Conservation (phyloP, 2,113 vertebrate species). For the Oophaga pumilio region DNA sequence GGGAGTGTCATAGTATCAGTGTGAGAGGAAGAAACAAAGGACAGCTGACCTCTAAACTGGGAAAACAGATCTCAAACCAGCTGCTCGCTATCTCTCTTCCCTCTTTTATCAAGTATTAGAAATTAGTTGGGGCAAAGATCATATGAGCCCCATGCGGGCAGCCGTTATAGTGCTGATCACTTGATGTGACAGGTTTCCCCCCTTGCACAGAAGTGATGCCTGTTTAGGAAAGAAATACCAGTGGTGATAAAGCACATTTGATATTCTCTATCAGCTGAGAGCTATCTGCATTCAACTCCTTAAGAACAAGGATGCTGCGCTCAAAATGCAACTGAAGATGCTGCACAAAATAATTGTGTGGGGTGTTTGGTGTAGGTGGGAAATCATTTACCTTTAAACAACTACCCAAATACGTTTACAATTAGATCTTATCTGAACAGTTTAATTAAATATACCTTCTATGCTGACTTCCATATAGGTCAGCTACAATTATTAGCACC, state of each 20-base stretch:
- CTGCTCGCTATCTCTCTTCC: constrained; percentile 17
- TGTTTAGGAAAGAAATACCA: background rate
- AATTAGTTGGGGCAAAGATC: constrained; percentile 35
- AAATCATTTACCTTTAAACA: background rate
- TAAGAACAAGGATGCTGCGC: background rate
- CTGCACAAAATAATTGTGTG: background rate
- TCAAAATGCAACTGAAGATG: background rate
- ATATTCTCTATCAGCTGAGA: background rate
- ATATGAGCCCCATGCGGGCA: background rate
- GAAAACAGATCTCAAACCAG: constrained; percentile 48
- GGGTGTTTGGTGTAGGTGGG: background rate
- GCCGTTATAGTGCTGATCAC: background rate
- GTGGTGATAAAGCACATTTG: background rate
- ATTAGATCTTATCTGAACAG: background rate
- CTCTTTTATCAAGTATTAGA: constrained; percentile 26
- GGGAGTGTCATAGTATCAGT: constrained; percentile 45
- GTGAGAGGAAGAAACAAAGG: constrained; percentile 36
- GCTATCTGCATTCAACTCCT: background rate
- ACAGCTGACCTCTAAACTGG: constrained; percentile 50
- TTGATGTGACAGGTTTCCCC: background rate
- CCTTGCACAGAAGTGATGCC: constrained; percentile 5
- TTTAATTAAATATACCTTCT: too few relatives aligned
- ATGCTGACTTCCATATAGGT: too few relatives aligned
- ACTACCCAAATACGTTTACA: background rate
- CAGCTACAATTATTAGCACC: background rate